phyloP scores from a whole-genome alignment of 2,797 vertebrate species.

The Cryptoprocta ferox region DNA sequence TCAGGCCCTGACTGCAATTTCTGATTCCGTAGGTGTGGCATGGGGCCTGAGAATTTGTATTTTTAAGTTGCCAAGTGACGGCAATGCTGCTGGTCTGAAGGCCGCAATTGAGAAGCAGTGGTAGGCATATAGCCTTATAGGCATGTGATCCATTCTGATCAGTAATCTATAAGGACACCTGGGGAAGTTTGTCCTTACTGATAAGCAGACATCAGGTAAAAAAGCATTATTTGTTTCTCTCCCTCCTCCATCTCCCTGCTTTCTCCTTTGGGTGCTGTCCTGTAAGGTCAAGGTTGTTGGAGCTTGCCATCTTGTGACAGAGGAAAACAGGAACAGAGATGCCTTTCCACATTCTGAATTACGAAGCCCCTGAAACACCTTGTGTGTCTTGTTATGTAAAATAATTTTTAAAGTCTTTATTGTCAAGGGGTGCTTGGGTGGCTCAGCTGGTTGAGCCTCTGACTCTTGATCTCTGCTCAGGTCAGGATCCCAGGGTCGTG shows the following conservation, averaged over 20 bases:
- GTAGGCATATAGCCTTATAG: neutral
- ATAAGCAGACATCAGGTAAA: neutral
- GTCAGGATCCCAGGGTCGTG: neutral
- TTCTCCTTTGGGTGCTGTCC: neutral
- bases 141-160: neutral
- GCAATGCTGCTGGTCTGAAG: neutral
- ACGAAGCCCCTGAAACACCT: neutral
- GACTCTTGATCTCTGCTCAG: neutral
- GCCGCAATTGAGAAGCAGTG: neutral
- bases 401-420: neutral
- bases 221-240: neutral
- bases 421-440: neutral
- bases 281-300: neutral
- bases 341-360: neutral
- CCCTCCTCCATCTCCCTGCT: neutral
- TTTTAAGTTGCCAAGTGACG: neutral
- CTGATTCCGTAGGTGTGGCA: neutral
- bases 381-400: neutral
- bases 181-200: neutral
- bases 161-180: neutral
- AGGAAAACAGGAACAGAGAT: neutral
- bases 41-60: neutral
- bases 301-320: neutral
- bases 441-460: neutral
- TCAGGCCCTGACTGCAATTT: neutral